Percentiles rank a stretch among this genome's conserved stretches.
Evolutionary conservation across 2,797 vertebrate species (phyloP).

Genomic region (Selene dorsalis): DNA sequence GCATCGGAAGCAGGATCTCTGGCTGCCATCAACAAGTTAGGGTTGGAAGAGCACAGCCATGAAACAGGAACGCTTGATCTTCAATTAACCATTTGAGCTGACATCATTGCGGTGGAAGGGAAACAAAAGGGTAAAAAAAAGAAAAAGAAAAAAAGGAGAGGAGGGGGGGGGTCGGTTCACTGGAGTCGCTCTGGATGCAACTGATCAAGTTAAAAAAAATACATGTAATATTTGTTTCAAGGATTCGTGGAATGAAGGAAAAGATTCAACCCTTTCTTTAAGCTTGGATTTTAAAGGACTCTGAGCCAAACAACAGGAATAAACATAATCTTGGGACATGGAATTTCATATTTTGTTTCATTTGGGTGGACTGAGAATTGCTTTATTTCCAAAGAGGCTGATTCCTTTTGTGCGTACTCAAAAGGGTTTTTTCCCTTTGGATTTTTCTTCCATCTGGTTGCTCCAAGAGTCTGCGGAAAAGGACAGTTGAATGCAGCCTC

Average conservation of each 20-base stretch:
- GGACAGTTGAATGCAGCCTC: constrained; percentile 99
- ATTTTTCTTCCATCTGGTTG: constrained; percentile 94
- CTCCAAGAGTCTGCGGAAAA: constrained; percentile 91
- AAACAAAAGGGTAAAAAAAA: constrained; percentile 71
- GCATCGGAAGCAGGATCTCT: constrained; percentile 83
- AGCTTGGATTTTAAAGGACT: constrained; percentile 76
- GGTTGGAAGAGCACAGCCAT: constrained; percentile 86
- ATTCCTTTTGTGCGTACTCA: constrained; percentile 86
- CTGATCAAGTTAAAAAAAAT: constrained; percentile 81
- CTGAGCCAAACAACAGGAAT: constrained; percentile 65
- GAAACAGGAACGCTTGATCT: constrained; percentile 84
- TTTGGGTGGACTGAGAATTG: constrained; percentile 81
- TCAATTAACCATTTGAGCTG: constrained; percentile 88
- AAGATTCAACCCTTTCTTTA: constrained; percentile 59
- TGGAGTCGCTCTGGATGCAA: constrained; percentile 83
- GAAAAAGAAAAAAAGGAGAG: constrained; percentile 58
- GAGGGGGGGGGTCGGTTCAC: constrained; percentile 61
- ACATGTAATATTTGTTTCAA: constrained; percentile 64
- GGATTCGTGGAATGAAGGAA: constrained; percentile 73
- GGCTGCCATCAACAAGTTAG: constrained; percentile 98
- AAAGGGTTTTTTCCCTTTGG: constrained; percentile 91
- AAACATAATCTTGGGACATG: constrained; percentile 82
- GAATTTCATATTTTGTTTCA: constrained; percentile 86
- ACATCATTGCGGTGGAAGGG: constrained; percentile 81
- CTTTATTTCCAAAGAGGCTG: constrained; percentile 84